Evolutionary conservation across 2,888 invertebrate species (phyloP).

Genomic region (Protodeltote pygarga): DNA sequence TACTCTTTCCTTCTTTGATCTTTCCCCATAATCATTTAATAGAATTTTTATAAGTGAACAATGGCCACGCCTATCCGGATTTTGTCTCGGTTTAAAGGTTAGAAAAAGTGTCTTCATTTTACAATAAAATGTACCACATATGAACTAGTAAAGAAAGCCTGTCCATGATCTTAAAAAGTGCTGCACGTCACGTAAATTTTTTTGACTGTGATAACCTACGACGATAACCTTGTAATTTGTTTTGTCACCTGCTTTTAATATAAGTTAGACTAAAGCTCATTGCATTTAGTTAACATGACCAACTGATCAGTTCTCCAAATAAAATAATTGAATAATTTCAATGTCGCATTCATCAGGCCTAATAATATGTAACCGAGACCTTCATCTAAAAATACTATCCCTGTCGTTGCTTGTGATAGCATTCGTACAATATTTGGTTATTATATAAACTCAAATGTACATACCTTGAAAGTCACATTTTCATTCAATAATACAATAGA

Average conservation of each 20-base stretch:
- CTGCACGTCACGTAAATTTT: conserved; percentile 22
- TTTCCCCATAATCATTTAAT: conserved; percentile 7
- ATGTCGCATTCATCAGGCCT: conserved; percentile 67
- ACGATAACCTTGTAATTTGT: conserved; percentile 61
- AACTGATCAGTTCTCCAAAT: conserved; percentile 26
- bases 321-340: conserved; percentile 47
- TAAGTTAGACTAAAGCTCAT: conserved; percentile 8
- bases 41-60: conserved; percentile 55
- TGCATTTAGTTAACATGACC: conserved; percentile 14
- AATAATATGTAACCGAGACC: conserved; percentile 73
- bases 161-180: conserved; percentile 4
- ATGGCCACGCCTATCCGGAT: conserved; percentile 88
- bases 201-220: conserved; percentile 43
- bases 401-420: conserved; percentile 53
- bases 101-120: conserved; percentile 37
- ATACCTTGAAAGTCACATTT: background rate
- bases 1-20: conserved; percentile 51
- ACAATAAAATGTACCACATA: background rate
- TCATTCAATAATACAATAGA: conserved; percentile 28
- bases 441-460: conserved; percentile 30
- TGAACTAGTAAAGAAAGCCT: background rate
- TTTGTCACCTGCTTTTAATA: conserved; percentile 33
- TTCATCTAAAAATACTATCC: conserved; percentile 80
- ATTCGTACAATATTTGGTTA: conserved; percentile 35
- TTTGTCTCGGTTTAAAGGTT: conserved; percentile 87